Conservation (phyloP, 1,140 invertebrate species). For the Drosophila navojoa region DNA sequence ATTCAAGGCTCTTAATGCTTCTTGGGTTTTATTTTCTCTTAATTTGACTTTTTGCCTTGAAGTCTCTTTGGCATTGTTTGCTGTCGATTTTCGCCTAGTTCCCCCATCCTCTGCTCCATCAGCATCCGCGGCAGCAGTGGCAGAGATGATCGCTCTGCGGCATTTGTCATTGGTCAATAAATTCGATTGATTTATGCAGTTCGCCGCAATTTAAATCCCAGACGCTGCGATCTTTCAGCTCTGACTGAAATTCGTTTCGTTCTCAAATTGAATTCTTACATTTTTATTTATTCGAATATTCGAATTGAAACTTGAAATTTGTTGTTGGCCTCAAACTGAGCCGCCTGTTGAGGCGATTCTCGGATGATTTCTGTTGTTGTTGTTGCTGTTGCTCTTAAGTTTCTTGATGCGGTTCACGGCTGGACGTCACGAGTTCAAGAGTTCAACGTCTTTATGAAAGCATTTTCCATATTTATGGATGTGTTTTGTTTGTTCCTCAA, state of each 20-base stretch:
- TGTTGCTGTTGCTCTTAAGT: constrained; percentile 13
- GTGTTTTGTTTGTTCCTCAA: constrained; percentile 29
- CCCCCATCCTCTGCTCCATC: not conserved
- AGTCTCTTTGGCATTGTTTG: constrained; percentile 10
- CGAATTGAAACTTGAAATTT: constrained; percentile 44
- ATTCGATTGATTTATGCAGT: constrained; percentile 72
- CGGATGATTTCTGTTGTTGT: not conserved
- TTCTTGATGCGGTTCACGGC: constrained; percentile 39
- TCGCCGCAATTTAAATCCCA: constrained; percentile 50
- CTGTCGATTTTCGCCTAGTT: constrained; percentile 45
- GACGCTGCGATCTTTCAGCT: constrained; percentile 36
- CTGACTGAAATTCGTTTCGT: constrained; percentile 20
- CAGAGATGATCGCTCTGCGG: constrained; percentile 17
- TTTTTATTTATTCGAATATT: constrained; percentile 48
- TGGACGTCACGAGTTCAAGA: constrained; percentile 55
- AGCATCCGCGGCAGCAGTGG: not conserved
- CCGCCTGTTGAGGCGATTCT: constrained; percentile 26
- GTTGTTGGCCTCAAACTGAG: constrained; percentile 32
- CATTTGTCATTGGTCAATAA: constrained; percentile 76
- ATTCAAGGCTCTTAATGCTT: constrained; percentile 53
- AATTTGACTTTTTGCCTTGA: constrained; percentile 57
- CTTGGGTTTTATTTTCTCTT: constrained; percentile 60
- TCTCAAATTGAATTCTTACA: constrained; percentile 59
- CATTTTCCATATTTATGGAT: constrained; percentile 56
- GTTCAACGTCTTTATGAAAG: constrained; percentile 58